Conservation (phyloP, 2,797 vertebrate genomes). For the Lacerta agilis region DNA sequence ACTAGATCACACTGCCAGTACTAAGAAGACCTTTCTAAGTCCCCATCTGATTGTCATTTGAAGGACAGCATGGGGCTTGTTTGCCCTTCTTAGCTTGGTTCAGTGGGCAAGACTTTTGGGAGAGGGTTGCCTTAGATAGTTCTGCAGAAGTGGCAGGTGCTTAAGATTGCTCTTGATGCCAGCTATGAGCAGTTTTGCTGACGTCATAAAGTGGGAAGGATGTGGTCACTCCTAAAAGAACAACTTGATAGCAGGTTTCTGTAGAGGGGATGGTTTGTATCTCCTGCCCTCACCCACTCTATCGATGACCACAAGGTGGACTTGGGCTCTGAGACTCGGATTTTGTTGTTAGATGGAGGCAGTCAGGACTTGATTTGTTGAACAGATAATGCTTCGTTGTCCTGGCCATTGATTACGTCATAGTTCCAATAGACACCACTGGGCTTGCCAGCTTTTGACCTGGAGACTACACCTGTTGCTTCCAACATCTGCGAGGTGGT, state of each 20-base stretch:
- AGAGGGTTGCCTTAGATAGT: background rate
- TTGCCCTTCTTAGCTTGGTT: slow-evolving; percentile 6
- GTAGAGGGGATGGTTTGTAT: background rate
- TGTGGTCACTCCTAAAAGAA: slow-evolving; percentile 26
- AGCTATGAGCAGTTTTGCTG: slow-evolving; percentile 5
- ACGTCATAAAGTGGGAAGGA: background rate
- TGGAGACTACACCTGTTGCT: background rate
- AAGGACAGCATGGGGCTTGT: background rate
- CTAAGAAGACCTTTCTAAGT: background rate
- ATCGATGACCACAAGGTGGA: background rate
- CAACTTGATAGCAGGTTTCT: background rate
- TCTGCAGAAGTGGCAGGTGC: background rate
- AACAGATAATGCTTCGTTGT: background rate
- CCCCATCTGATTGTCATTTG: background rate
- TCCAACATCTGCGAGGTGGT: background rate
- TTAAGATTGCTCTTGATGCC: background rate
- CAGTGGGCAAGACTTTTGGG: too few species aligned
- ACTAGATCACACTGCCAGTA: background rate
- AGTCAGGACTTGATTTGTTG: background rate
- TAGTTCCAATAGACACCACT: background rate
- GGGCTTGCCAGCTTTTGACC: too few species aligned
- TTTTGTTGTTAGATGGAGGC: background rate
- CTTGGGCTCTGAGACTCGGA: background rate
- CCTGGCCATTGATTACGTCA: background rate
- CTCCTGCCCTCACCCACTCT: too few species aligned